Percentiles rank a stretch among this genome's conserved stretches.
These are phyloP conservation scores for Lophotriccus pileatus DNA, from an alignment of 2,797 vertebrate genomes.

Conservation along the genomic window DNA sequence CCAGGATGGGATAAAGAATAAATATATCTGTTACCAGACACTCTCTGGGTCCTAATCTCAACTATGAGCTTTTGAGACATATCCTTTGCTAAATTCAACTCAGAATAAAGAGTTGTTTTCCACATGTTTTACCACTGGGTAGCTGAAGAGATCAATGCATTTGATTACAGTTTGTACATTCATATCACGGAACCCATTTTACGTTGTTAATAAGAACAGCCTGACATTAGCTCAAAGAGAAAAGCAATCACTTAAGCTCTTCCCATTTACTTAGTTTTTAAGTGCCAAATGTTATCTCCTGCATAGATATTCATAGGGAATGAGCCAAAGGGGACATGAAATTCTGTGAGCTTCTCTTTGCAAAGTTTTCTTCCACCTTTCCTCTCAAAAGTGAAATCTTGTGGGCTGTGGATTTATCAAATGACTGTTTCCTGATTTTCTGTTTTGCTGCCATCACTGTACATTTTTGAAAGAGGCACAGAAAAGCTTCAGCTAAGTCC, in stretches of 20 bases:
- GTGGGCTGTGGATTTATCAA: background rate
- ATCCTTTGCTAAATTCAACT: background rate
- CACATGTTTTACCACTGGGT: background rate
- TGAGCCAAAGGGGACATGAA: background rate
- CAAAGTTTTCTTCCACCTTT: background rate
- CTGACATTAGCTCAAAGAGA: conserved; percentile 55
- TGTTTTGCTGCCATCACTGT: background rate
- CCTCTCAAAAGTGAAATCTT: background rate
- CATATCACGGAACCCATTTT: conserved; percentile 51
- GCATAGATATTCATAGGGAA: conserved; percentile 29
- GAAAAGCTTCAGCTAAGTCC: background rate
- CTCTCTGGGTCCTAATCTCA: background rate
- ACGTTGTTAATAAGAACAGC: conserved; percentile 22
- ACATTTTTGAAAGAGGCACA: background rate
- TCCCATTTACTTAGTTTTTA: conserved; percentile 59
- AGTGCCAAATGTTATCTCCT: conserved; percentile 46
- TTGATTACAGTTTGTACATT: conserved; percentile 38
- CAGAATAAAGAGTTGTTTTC: conserved; percentile 11
- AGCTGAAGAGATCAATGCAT: conserved; percentile 24
- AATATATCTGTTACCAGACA: background rate
- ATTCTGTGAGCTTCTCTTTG: background rate
- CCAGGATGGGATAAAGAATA: background rate
- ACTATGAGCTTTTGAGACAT: background rate
- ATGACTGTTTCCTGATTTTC: background rate
- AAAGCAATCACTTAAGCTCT: conserved; percentile 58